Base-by-base conservation (phyloP, 2,797 vertebrate genomes). In the Channallabes apus region DNA sequence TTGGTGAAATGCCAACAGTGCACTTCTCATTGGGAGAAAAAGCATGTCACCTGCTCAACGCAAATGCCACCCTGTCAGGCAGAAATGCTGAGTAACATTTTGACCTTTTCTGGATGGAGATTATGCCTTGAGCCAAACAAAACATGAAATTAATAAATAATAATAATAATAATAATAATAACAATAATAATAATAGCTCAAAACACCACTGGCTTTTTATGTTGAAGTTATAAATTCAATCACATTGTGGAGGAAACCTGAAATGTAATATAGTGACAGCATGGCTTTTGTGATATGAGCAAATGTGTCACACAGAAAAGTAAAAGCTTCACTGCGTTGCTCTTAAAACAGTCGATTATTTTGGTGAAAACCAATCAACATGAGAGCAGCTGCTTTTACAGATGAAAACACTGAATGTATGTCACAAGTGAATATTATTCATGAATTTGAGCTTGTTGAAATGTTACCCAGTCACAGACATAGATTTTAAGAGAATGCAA, bases 61-160 rank as follows among this genome's bases (percentile, higher is more conserved):
- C 68, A 81, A 81, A 88, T 88, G 81, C 80, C 46, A 68, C 69
- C 62, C 61, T 64, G 41, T 11, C 58, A 80, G 58, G 7, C 59
- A 75, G 79, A 59, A 77, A 54, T 80, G 29, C 51, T 20, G 15
- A 82, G 61, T 32, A 54, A 84, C 27, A 46, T 82, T 82, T 84
- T 72, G 46, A 80, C 73, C 80, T 75, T 61, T 69, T 27, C 41
- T 46, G 22, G 8, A 65, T 27, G 29, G 27, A 80, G 35, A 72
- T 24, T 59, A 81, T 0, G 29, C 73, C 46, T n/a, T 56, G 5
- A 59, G 27, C 68, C 22, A 54, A 84, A 46, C 32, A 64, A 81
- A 85, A 35, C 9, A 20, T 65, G 38, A 73, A 64, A 64, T 35
- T 54, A 29, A 79, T 18, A 11, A 62, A 62, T 72, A 72, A 38